A percentile compares a stretch with the other conserved stretches of the same genome.
These are phyloP conservation scores for Pinna nobilis DNA, from an alignment of 1,140 invertebrate species.

Conservation along the genomic window DNA sequence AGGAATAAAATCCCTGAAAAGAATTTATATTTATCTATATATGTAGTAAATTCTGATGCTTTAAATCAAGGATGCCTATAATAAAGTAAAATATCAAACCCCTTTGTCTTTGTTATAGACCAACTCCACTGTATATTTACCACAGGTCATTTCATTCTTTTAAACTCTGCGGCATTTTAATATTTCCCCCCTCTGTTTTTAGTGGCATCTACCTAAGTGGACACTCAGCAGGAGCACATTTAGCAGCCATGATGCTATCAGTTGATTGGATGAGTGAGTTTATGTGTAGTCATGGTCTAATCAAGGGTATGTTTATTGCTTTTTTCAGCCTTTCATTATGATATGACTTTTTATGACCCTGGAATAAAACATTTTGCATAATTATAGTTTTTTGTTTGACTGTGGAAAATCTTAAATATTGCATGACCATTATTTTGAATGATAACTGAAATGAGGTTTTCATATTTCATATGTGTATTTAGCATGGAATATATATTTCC, in stretches of 20 bases:
- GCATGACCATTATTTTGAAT: not conserved
- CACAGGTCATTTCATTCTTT: not conserved
- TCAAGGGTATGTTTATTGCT: slow-evolving; percentile 54
- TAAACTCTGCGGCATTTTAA: not conserved
- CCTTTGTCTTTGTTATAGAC: too few species aligned
- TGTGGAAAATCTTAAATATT: not conserved
- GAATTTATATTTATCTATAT: too few species aligned
- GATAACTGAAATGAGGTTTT: not conserved
- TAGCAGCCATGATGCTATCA: slow-evolving; percentile 67
- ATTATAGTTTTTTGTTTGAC: not conserved
- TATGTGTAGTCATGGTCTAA: slow-evolving; percentile 51
- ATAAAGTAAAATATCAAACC: too few species aligned
- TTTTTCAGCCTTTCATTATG: too few species aligned
- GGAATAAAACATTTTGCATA: not conserved
- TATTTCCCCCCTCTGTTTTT: slow-evolving; percentile 22
- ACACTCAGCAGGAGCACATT: slow-evolving; percentile 69
- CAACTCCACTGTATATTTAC: too few species aligned
- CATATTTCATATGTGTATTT: too few species aligned
- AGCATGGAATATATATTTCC: too few species aligned
- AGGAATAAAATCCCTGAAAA: too few species aligned
- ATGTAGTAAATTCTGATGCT: too few species aligned
- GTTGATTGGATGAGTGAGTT: slow-evolving; percentile 61
- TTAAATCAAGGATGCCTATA: too few species aligned
- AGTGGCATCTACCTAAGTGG: slow-evolving; percentile 70
- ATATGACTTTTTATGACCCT: not conserved